Conservation (phyloP, 2,797 vertebrate genomes). For the Delichon dasypus region DNA sequence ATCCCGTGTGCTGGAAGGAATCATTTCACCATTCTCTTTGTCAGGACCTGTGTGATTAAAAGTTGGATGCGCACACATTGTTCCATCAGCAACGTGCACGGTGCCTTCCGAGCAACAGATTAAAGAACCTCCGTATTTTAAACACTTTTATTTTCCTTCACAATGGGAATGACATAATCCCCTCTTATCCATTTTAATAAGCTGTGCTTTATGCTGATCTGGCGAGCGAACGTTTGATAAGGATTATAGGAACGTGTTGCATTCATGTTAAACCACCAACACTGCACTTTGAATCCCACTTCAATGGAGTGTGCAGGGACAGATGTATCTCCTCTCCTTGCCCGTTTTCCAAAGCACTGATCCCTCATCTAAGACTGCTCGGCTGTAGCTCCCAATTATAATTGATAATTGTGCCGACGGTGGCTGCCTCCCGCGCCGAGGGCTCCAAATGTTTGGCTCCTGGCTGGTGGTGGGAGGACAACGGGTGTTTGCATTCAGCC, state of each 20-base stretch:
- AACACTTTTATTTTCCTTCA: slow-evolving; percentile 29
- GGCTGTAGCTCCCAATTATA: not conserved
- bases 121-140: slow-evolving; percentile 53
- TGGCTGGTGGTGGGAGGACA: too few species aligned
- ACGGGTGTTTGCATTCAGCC: too few species aligned
- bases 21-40: not conserved
- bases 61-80: not conserved
- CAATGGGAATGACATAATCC: slow-evolving; percentile 54
- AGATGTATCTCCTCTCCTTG: not conserved
- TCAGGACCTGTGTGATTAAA: slow-evolving; percentile 47
- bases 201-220: slow-evolving; percentile 48
- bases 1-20: not conserved
- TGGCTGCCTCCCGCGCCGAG: too few species aligned
- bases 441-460: too few species aligned
- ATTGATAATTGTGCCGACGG: too few species aligned
- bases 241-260: slow-evolving; percentile 63
- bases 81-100: not conserved
- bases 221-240: slow-evolving; percentile 64
- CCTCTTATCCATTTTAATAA: slow-evolving; percentile 66
- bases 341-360: not conserved
- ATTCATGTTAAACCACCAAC: slow-evolving; percentile 52
- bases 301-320: not conserved
- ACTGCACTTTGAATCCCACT: slow-evolving; percentile 21
- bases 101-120: slow-evolving; percentile 47
- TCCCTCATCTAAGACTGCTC: not conserved